Evolutionary conservation across 1,140 invertebrate species (phyloP).

Genomic region (Polyergus mexicanus): DNA sequence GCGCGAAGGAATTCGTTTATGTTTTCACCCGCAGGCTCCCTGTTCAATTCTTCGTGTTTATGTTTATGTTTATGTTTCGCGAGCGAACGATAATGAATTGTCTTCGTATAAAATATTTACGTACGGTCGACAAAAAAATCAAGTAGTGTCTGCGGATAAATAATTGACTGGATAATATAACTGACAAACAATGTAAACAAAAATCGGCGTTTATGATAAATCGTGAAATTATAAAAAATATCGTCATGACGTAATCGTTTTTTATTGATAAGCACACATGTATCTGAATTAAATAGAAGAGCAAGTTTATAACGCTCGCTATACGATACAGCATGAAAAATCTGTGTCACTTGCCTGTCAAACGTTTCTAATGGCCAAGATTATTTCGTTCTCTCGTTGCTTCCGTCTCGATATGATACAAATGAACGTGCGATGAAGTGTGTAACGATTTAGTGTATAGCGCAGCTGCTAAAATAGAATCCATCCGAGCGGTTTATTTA

Average conservation of each 20-base stretch:
- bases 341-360: conserved; percentile 49
- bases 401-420: conserved; percentile 56
- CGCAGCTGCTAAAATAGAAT: conserved; percentile 17
- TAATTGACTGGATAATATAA: no score
- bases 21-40: no score
- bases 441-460: conserved; percentile 37
- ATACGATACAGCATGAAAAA: conserved; percentile 32
- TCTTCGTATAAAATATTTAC: no score
- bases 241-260: conserved; percentile 8
- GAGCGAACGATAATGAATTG: no score
- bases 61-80: no score
- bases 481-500: conserved; percentile 27
- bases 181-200: background rate
- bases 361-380: conserved; percentile 58
- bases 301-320: background rate
- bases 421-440: conserved; percentile 63
- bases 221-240: background rate
- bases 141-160: no score
- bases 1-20: no score
- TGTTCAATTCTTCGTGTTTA: no score
- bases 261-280: background rate
- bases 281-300: conserved; percentile 31
- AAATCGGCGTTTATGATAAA: conserved; percentile 2
- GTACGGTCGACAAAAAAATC: no score
- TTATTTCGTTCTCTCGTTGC: conserved; percentile 57